Evolutionary conservation across 2,888 invertebrate genomes (phyloP), one percentile per base, ranked within the genome.

Genomic region (Chorisops tibialis): DNA sequence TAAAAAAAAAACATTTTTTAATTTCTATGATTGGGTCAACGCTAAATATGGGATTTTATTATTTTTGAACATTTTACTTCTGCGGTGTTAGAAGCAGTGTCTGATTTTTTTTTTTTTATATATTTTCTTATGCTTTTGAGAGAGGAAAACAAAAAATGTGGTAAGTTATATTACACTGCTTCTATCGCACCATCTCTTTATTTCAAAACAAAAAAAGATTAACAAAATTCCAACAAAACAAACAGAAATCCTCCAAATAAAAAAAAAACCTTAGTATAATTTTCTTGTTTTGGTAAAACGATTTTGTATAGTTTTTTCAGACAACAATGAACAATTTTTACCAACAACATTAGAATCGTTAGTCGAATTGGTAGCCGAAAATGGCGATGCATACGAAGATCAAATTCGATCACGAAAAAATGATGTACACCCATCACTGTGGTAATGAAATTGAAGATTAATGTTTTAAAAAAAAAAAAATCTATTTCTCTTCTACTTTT

Each of bases 301-400:
- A 74, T 75, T 76, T 77, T 78, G 74, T 78, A 74, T 77, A 78
- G 78, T 77, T 78, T 75, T 78, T 78, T 78, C 79, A 78, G 78
- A 76, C 75, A 73, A 71, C 70, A 63, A 65, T 63, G 72, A 72
- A 61, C 60, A 58, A 60, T 58, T 63, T 69, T 74, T 77, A 73
- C 78, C 78, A 75, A 75, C 77, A 73, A 74, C 82, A 80, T 72
- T 78, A 76, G 78, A 79, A 69, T 82, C 82, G 72, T 83, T 84
- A 74, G 79, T 78, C 75, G 83, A 84, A 75, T 74, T 78, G 75
- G 84, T 85, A 73, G 83, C 84, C 75, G 77, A 80, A 79, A 82
- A 82, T 79, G 85, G 85, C 73, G 85, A 85, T 81, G 83, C 81
- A 76, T 84, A 83, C 81, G 85, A 85, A 83, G 83, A 82, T 79